Conservation (phyloP, 2,888 invertebrate species). For the Polyommatus iphigenia region DNA sequence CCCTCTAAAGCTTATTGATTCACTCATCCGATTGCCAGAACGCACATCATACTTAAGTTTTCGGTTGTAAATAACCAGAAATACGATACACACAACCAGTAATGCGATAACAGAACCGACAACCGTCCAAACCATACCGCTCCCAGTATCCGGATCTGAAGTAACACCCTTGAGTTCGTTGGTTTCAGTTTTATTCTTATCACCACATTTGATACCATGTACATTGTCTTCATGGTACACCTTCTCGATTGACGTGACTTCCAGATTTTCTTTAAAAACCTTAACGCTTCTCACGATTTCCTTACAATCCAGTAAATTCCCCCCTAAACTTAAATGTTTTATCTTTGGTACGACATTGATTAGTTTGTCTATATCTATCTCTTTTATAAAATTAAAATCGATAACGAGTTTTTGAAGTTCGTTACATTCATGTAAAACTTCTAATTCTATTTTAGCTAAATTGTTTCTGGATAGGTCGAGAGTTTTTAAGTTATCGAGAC, state of each 20-base stretch:
- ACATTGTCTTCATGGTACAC: slow-evolving; percentile 71
- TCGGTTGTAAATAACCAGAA: slow-evolving; percentile 8
- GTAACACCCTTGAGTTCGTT: slow-evolving; percentile 1
- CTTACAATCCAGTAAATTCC: slow-evolving; percentile 65
- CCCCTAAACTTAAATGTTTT: slow-evolving; percentile 61
- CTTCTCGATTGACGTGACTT: slow-evolving; percentile 66
- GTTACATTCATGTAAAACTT: slow-evolving; percentile 66
- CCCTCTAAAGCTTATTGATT: slow-evolving; percentile 11
- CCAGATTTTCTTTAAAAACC: slow-evolving; percentile 50
- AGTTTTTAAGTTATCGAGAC: slow-evolving; percentile 58
- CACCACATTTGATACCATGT: slow-evolving; percentile 67
- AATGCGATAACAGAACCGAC: slow-evolving; percentile 39
- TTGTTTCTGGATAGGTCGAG: slow-evolving; percentile 65
- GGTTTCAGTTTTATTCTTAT: slow-evolving; percentile 40
- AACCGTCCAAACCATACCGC: slow-evolving; percentile 46
- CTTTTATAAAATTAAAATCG: slow-evolving; percentile 63
- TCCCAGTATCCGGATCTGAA: background rate
- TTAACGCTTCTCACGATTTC: slow-evolving; percentile 60
- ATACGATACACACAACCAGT: slow-evolving; percentile 28
- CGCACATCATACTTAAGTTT: background rate
- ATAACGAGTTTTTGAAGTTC: slow-evolving; percentile 59
- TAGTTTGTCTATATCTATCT: slow-evolving; percentile 61
- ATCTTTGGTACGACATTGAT: slow-evolving; percentile 54
- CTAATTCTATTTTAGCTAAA: slow-evolving; percentile 57
- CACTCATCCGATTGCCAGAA: background rate